Evolutionary conservation across 1,140 invertebrate genomes (phyloP), one percentile per base, ranked within the genome.

Genomic region (Arctopsyche grandis): DNA sequence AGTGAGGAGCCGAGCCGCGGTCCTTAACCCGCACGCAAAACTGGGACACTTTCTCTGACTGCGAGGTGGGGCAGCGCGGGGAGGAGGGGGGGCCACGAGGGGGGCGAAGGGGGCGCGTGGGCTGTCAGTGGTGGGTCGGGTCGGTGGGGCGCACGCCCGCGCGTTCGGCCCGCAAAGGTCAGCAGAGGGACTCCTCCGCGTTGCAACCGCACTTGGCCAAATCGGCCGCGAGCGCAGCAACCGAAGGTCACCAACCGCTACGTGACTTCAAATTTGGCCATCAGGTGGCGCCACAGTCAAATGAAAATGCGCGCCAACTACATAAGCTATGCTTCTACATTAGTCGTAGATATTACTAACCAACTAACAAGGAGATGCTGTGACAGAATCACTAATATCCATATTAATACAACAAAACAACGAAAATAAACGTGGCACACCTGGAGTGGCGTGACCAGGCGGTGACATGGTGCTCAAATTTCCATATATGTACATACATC

Each of bases 31-130:
- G 79, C 16, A 16, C 66, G 22, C 69, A 76, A 66, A 80, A 69
- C 75, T 71, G 75, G 79, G 75, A 75, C 75, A 80, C 79, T 80
- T 80, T 80, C 79, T 80, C 79, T 71, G 60, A 43, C 78, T 19
- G 19, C 10, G 26, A 46, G 21, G 77, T 4, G 19, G 69, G 44
- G 66, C 12, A 29, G 0, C 1, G 10, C 38, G 44, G 38, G 16
- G 69, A 38, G 69, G 5, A 24, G 21, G 24, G 63, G 24, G 66
- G 14, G 66, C 0, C 10, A n/a, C 10, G 26, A 43, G 66, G 26
- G 66, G 19, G 66, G 9, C 24, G 38, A n/a, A 19, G 69, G 16
- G 22, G 43, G 46, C 9, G 69, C 12, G 60, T 24, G 60, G 60
- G 24, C 10, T 10, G 52, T 58, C n/a, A 21, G 60, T 19, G 58